These are phyloP conservation scores for Creontiades dilutus DNA, from an alignment of 2,888 invertebrate species.

Conservation along the genomic window DNA sequence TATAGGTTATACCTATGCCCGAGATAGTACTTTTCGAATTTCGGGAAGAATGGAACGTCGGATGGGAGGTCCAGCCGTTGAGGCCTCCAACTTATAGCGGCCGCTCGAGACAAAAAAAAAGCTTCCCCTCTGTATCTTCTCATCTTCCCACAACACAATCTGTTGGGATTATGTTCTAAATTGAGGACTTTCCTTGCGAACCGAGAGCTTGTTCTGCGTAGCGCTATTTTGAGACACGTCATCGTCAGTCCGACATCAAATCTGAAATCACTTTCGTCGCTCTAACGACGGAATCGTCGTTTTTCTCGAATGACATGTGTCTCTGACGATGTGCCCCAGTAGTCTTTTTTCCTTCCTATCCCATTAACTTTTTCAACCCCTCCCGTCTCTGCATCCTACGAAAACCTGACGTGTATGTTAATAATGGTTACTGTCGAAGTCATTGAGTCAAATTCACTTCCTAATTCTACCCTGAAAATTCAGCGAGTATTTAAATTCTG, in stretches of 20 bases:
- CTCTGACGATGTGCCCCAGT: background rate
- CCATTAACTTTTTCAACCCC: no score
- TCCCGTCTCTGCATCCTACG: no score
- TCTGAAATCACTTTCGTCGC: background rate
- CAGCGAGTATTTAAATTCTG: no score
- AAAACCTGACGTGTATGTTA: no score
- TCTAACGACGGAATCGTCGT: background rate
- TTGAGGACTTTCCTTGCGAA: background rate
- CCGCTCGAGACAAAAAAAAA: conserved; percentile 8
- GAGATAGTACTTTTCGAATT: background rate
- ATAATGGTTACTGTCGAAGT: no score
- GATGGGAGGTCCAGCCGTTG: background rate
- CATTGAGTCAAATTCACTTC: no score
- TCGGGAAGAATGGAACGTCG: background rate
- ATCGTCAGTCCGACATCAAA: background rate
- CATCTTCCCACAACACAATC: conserved; percentile 38
- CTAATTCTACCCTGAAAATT: no score
- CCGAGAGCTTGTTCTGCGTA: background rate
- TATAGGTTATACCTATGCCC: no score
- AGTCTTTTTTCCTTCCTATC: no score
- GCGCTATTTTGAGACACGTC: background rate
- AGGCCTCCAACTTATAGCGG: background rate
- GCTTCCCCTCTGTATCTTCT: background rate
- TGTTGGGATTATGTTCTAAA: background rate
- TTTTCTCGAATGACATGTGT: conserved; percentile 9